Base-by-base conservation (phyloP, 2,113 vertebrate species). In the Neolamprologus tretocephalus region DNA sequence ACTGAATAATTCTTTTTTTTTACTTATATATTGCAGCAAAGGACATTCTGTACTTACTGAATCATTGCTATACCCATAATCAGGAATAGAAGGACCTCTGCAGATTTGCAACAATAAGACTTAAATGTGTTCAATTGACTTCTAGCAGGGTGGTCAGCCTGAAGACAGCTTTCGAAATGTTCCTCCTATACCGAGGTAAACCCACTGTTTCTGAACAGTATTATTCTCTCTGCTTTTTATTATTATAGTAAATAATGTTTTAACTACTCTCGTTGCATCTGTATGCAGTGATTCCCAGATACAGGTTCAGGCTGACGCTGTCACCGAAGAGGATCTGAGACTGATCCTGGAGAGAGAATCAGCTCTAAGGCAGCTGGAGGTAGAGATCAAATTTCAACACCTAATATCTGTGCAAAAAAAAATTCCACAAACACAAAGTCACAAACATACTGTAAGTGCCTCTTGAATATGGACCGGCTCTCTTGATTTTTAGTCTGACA, bases 281-380 rank as follows among this genome's bases (percentile, higher is more conserved):
- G 8, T 17, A 23, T 37, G 31, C 80, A 96, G 91, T 49, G 92
- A 95, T 37, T 84, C 96, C 0, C 97, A 98, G 94, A 84, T 94
- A 11, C 98, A 99, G 84, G 93, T 96, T 57, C 97, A 98, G 91
- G 93, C 97, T 86, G 98, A 98, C 42, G 97, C 97, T 88, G 98
- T 99, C 92, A 98, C 97, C 75, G 97, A 99, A 89, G 98, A 99
- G 7, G 99, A 99, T 88, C 96, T 99, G 75, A 96, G 94, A 85
- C 97, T 99, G 87, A 99, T 99, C 33, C 97, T 98, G 61, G 98
- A 99, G 91, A 96, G 98, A 89, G 99, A 99, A 89, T 96, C 96
- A 28, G 92, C 98, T 82, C 98, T 99, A 94, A 96, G 95, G 87
- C 98, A 98, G 92, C 95, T 99, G 71, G 99, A 99, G 97, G 99